Conservation (phyloP, 2,888 invertebrate species). For the Auanema freiburgensis region DNA sequence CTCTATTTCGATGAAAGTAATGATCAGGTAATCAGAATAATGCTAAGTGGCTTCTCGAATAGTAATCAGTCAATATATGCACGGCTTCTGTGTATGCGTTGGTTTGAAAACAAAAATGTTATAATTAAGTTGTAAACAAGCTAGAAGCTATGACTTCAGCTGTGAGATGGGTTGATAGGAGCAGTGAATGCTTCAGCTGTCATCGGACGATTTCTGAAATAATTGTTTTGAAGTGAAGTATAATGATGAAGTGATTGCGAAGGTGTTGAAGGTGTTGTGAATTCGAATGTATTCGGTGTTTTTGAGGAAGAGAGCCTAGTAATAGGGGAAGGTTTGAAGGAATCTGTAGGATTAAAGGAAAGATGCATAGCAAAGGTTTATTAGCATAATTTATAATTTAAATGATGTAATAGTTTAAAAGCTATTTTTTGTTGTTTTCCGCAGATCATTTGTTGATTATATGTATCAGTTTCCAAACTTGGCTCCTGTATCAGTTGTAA, state of each 20-base stretch:
- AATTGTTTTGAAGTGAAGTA: not conserved
- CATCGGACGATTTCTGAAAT: conserved; percentile 63
- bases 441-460: conserved; percentile 19
- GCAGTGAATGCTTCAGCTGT: conserved; percentile 64
- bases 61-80: no score
- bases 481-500: conserved; percentile 91
- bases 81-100: no score
- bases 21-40: no score
- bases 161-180: conserved; percentile 62
- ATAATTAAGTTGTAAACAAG: no score
- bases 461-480: conserved; percentile 73
- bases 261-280: no score
- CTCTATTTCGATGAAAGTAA: no score
- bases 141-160: conserved; percentile 15
- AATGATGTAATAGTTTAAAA: not conserved
- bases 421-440: no score
- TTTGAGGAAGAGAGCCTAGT: no score
- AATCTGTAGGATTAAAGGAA: not conserved
- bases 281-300: no score
- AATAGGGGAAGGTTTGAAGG: not conserved
- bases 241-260: no score
- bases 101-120: no score
- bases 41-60: no score
- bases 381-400: not conserved
- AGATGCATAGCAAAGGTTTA: not conserved